Evolutionary conservation across 92 coral and sea anemone genomes (phyloP), one percentile per base, ranked within the genome.

Genomic region (Porites lobata): DNA sequence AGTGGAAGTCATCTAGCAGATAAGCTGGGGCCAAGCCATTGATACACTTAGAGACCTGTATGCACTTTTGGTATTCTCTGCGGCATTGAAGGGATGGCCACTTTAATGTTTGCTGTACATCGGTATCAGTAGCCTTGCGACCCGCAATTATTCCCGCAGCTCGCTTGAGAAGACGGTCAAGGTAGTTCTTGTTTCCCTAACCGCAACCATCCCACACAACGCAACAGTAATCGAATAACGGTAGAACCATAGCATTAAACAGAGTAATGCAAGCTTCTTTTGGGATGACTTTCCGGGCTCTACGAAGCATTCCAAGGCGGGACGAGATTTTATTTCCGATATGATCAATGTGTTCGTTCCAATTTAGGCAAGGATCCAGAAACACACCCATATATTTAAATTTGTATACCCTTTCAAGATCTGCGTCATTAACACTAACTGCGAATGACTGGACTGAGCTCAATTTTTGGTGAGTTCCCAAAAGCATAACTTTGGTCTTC

Each of bases 351-450:
- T 90, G 64, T 10, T 79, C 87, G 20, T 85, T 84, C 79, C 82
- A 86, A 18, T 88, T 5, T 7, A 91, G 91, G 66, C 79, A 63
- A 76, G 91, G 86, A 38, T 91, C 94, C n/a, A 87, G 69, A 59
- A 91, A 69, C 13, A 82, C 88, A 1, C 94, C 91, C 20, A 88
- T 84, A 50, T 88, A 91, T 51, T 91, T 91, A 61, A 91, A 87
- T 61, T 88, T 51, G 38, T 79, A 88, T 11, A 92, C 92, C 38
- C 95, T 83, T 32, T 57, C 78, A 22, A 92, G 52, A 24, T 20
- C 22, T 8, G 18, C 66, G 22, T 82, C 82, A 9, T 50, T 54
- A 7, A 70, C 94, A 21, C 14, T 29, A 12, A 91, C 91, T 59
- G 74, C 17, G 77, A 91, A 86, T 18, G 61, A 20, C 12, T 56